phyloP scores from a whole-genome alignment of 2,113 vertebrate genomes.

The Neopipo cinnamomea region DNA sequence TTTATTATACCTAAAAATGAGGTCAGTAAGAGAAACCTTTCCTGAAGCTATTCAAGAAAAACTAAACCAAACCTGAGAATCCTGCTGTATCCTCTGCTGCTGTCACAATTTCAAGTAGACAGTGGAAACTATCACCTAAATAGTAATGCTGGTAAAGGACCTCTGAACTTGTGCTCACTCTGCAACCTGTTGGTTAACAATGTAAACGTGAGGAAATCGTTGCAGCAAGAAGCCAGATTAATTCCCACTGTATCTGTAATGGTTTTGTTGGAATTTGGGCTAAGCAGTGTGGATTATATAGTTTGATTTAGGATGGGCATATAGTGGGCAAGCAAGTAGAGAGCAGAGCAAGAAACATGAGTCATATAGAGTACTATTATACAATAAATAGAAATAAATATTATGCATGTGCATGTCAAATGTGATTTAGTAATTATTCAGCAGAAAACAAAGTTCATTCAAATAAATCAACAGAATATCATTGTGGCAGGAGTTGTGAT shows the following conservation, averaged over 20 bases:
- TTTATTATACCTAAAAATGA: neutral
- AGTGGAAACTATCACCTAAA: neutral
- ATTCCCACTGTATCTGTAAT: neutral
- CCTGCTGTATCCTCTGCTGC: neutral
- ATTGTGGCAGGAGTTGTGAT: neutral
- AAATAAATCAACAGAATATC: neutral
- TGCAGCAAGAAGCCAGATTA: neutral
- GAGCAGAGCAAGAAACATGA: neutral
- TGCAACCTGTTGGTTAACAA: neutral
- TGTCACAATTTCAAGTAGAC: neutral
- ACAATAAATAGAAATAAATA: constrained; percentile 54
- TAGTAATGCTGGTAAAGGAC: neutral
- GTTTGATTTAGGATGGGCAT: neutral
- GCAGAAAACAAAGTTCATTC: neutral
- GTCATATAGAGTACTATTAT: neutral
- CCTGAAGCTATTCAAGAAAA: neutral
- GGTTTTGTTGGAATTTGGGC: neutral
- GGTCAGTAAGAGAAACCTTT: neutral
- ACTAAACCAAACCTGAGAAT: neutral
- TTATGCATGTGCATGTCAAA: neutral
- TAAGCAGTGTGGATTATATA: neutral
- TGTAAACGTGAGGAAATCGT: neutral
- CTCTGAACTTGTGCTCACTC: neutral
- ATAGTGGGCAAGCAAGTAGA: neutral
- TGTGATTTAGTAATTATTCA: neutral